Conservation (phyloP, 1,140 invertebrate genomes). For the Hypothenemus hampei region DNA sequence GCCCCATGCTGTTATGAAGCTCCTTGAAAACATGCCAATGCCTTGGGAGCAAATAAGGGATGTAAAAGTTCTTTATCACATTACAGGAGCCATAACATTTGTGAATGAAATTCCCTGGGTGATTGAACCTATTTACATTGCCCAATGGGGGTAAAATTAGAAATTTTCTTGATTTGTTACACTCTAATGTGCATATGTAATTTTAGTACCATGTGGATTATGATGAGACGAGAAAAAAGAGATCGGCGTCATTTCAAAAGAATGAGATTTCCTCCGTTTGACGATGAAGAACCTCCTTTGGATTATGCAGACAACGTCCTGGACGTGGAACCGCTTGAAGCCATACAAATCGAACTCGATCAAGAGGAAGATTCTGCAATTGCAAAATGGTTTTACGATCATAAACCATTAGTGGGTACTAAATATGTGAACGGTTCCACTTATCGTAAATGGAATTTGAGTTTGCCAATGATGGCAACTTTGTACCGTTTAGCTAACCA, state of each 20-base stretch:
- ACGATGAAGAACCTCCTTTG: slow-evolving; percentile 98
- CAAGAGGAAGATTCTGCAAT: slow-evolving; percentile 91
- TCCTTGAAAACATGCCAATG: slow-evolving; percentile 99
- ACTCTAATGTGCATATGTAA: neutral
- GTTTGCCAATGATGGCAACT: slow-evolving; percentile 94
- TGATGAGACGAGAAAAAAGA: slow-evolving; percentile 98
- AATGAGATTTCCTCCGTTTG: slow-evolving; percentile 99
- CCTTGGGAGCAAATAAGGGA: slow-evolving; percentile 99
- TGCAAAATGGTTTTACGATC: slow-evolving; percentile 96
- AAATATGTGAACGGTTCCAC: slow-evolving; percentile 96
- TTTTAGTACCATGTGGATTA: slow-evolving; percentile 97
- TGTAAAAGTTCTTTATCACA: slow-evolving; percentile 95
- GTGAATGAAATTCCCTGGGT: slow-evolving; percentile 99
- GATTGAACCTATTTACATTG: slow-evolving; percentile 98
- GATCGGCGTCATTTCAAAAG: slow-evolving; percentile 98
- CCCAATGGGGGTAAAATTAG: slow-evolving; percentile 86
- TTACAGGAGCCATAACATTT: slow-evolving; percentile 99
- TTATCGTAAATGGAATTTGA: slow-evolving; percentile 93
- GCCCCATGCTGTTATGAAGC: slow-evolving; percentile 98
- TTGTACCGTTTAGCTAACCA: slow-evolving; percentile 97
- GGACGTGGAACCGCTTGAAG: slow-evolving; percentile 97
- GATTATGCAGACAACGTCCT: slow-evolving; percentile 99
- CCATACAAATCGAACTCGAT: slow-evolving; percentile 98
- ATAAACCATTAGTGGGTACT: slow-evolving; percentile 86
- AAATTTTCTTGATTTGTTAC: neutral